Evolutionary conservation across 1,140 invertebrate genomes (phyloP), one percentile per base, ranked within the genome.

Genomic region (Paralvinella palmiformis): DNA sequence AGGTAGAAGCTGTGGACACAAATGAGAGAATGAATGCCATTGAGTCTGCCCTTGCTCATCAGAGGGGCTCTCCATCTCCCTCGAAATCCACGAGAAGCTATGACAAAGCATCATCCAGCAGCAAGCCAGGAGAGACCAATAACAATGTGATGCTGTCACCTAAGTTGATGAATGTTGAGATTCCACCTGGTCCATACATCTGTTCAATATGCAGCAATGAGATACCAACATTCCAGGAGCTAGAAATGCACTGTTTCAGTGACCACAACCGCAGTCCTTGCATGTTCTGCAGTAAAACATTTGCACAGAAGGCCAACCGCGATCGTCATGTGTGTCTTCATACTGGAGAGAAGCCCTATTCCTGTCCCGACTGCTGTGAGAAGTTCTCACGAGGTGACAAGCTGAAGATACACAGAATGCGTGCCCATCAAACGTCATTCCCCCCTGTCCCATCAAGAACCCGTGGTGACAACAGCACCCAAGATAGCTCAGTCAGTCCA

Each of bases 281-380:
- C 53, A 66, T 66, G 64, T 62, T 62, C 52, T 66, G 64, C 59
- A 20, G 45, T 1, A 66, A 66, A 52, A 66, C 64, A 17, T 66
- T 66, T 50, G 64, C 64, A 15, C 64, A 66, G 64, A 66, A 59
- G 50, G 64, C 64, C 27, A 66, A 66, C 59, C 45, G 64, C 27
- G 64, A 66, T 35, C 59, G 79, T 58, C 79, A 81, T 53, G 73
- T 75, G 64, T 67, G 77, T 10, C 75, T 75, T 7, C 79, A 80
- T 63, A 81, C 79, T 55, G 76, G 94, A 59, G 94, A 97, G 82
- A 96, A 96, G 77, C 95, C 94, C 1, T 93, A 97, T 76, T 90
- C 92, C 0, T 98, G 94, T 77, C 89, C 94, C 84, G 91, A 96
- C 1, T 98, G 94, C 81, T 91, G 90, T 0, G 85, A 85, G 62